phyloP scores from a whole-genome alignment of 2,888 invertebrate species.

The Gymnocheta viridis region DNA sequence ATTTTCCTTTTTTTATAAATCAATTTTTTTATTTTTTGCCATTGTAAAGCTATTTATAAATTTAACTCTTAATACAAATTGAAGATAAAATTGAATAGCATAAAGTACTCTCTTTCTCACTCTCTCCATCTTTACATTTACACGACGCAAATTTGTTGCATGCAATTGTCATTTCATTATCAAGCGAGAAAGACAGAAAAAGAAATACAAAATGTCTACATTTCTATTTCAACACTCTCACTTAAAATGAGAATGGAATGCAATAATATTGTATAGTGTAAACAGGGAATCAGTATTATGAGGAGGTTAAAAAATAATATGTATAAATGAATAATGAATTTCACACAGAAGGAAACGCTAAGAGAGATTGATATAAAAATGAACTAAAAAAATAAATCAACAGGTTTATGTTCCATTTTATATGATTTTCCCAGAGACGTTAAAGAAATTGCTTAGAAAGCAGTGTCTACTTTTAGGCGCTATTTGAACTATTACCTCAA shows the following conservation, averaged over 20 bases:
- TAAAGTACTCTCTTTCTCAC: not conserved
- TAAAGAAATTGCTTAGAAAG: not conserved
- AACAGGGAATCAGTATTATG: too few relatives aligned
- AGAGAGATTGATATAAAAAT: not conserved
- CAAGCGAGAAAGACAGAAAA: too few relatives aligned
- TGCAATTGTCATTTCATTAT: too few relatives aligned
- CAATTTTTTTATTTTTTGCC: constrained; percentile 25
- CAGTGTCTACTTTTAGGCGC: not conserved
- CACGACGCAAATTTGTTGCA: too few relatives aligned
- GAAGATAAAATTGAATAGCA: constrained; percentile 19
- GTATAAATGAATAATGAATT: constrained; percentile 25
- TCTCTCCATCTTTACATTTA: not conserved
- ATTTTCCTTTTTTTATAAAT: constrained; percentile 26
- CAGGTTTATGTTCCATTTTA: not conserved
- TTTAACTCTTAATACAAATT: constrained; percentile 58
- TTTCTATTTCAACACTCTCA: too few relatives aligned
- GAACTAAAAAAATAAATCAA: not conserved
- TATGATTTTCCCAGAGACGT: not conserved
- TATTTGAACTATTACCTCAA: not conserved
- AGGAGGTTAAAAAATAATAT: not conserved
- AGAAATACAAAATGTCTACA: too few relatives aligned
- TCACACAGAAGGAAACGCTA: constrained; percentile 10
- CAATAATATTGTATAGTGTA: too few relatives aligned
- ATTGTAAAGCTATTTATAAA: constrained; percentile 63
- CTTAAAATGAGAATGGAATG: too few relatives aligned